Conservation (phyloP, 2,888 invertebrate genomes). For the Cephus pulcher region DNA sequence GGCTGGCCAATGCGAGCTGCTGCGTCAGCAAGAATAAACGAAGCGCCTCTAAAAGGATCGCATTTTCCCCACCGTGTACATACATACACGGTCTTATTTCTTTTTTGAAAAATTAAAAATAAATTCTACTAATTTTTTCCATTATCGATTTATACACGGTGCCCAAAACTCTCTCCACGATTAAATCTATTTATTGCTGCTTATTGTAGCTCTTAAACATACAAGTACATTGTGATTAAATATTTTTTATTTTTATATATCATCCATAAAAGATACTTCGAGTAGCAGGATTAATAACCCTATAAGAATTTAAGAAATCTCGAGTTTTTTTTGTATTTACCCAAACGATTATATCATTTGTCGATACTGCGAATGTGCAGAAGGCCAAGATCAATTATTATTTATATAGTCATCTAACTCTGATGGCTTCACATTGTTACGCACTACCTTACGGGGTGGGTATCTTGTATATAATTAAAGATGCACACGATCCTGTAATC, state of each 20-base stretch:
- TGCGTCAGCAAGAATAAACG: neutral
- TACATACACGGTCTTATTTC: neutral
- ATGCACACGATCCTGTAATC: no score
- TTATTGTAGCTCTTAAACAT: neutral
- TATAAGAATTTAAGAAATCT: no score
- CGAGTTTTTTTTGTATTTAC: no score
- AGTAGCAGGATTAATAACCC: neutral
- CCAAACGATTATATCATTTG: no score
- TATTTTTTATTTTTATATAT: neutral
- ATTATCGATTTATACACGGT: neutral
- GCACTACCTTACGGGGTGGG: no score
- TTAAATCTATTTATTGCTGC: neutral
- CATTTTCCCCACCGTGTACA: neutral
- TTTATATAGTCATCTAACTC: no score
- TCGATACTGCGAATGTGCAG: no score
- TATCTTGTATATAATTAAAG: no score
- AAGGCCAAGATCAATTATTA: no score
- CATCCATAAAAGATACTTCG: neutral
- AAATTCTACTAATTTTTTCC: neutral
- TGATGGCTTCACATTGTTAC: no score
- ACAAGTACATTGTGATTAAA: neutral
- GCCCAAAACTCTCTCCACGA: neutral
- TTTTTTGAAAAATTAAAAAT: neutral
- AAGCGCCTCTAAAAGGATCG: neutral
- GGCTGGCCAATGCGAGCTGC: neutral